These are phyloP conservation scores for Ailurus styani DNA, from an alignment of 2,113 vertebrate species.

Conservation along the genomic window DNA sequence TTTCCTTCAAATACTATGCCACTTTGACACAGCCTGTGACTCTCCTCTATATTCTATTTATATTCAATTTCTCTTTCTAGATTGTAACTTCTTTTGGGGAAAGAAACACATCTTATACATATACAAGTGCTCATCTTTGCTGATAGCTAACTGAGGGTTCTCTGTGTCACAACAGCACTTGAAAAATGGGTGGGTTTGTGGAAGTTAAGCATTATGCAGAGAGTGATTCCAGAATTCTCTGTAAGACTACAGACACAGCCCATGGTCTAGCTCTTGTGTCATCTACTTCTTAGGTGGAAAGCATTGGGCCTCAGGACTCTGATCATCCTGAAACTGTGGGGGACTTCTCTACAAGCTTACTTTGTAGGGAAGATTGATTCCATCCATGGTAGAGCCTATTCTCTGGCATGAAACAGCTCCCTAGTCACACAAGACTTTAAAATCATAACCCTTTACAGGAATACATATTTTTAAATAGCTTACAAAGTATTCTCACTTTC, in stretches of 20 bases:
- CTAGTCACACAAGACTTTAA: neutral
- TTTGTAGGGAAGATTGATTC: neutral
- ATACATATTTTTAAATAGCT: neutral
- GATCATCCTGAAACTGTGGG: neutral
- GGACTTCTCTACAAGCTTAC: neutral
- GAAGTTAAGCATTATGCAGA: neutral
- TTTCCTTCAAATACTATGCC: neutral
- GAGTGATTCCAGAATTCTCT: neutral
- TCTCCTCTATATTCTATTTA: neutral
- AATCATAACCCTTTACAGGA: neutral
- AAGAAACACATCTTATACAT: neutral
- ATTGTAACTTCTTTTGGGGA: neutral
- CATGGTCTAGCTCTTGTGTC: neutral
- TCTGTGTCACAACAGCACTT: fast-evolving
- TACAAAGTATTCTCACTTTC: neutral
- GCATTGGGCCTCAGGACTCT: neutral
- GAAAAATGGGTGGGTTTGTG: neutral
- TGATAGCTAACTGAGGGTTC: neutral
- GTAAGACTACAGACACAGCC: too few species aligned
- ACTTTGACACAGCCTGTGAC: neutral
- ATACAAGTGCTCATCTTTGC: neutral
- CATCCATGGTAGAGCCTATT: neutral
- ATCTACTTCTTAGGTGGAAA: neutral
- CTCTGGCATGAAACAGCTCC: neutral
- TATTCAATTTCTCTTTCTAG: neutral